Evolutionary conservation across 2,797 vertebrate genomes (phyloP), one percentile per base, ranked within the genome.

Genomic region (Podarcis lilfordi): DNA sequence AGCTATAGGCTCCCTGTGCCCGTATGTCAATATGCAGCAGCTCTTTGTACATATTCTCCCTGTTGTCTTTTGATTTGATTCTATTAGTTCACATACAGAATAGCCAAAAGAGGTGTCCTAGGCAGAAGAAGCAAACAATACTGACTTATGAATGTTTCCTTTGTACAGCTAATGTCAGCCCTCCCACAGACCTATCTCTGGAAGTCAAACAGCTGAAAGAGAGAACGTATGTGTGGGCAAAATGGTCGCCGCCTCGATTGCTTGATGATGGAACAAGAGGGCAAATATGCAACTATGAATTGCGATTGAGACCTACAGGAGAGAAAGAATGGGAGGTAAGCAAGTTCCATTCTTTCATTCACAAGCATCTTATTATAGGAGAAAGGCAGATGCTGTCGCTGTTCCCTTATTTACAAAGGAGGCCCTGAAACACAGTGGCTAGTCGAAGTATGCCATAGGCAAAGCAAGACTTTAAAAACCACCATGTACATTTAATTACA

Each of bases 261-360:
- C 95, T 95, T 19, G 97, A 97, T 94, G 97, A 97, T 27, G 97
- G 96, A 86, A 97, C 97, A 0, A 98, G 97, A 13, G 98, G 97
- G 97, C 96, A 96, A 92, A 96, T 96, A 0, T 97, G 98, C 88
- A 90, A 97, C 88, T 99, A 99, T 80, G 97, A 98, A 95, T 94
- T 99, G 81, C 97, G 97, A 3, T 82, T 98, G 32, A 98, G 96
- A 91, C 71, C 96, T 86, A 97, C 96, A 72, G 96, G 92, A 83
- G 95, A 95, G 21, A 93, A 96, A 21, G 94, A 96, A 15, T 98
- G 98, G 98, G 97, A 98, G 98, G 98, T 98, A 93, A 43, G 95
- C 35, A 17, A 13, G 89, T 55, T 68, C 83, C 74, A 17, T 1
- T 4, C 27, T 90, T 88, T 83, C 1, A 32, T 55, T 76, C 88